Evolutionary conservation across 2,888 invertebrate species (phyloP), one percentile per base, ranked within the genome.

Genomic region (Nomada fabriciana): DNA sequence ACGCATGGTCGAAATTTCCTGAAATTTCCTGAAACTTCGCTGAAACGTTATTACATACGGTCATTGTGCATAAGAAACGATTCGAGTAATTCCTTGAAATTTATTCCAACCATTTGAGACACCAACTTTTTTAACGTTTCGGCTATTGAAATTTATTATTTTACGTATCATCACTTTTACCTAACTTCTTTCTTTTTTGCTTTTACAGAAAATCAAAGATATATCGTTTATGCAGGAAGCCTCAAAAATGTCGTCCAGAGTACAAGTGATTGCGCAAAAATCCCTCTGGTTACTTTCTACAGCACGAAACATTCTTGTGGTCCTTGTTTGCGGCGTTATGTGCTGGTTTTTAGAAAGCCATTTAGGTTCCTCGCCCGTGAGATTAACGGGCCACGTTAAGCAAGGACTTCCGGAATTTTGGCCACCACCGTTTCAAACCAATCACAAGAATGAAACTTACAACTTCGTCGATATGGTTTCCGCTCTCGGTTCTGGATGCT

Each of bases 251-350:
- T 93, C 94, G 15, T 94, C 94, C 18, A 83, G 65, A 10, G 47
- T 72, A 9, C 95, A 95, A 87, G 94, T 93, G 68, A 83, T 94
- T 11, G 82, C 95, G 23, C 94, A 95, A 55, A 96, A 96, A 90
- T 92, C 95, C 61, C 94, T 97, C 67, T 97, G 97, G 97, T 95
- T 97, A 90, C 94, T 97, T 65, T 96, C 97, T 77, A 97, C 97
- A 42, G 96, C 96, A 0, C 94, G 97, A 82, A 97, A 97, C 94
- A 97, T 97, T 85, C 94, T 97, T 59, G 96, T 97, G 42, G 97
- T 97, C 77, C 95, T 97, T 29, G 94, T 96, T 23, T 96, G 96
- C 91, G 96, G 96, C 0, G 94, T 95, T 9, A 94, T 96, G 70
- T 96, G 96, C 0, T 97, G 96, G 94, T 94, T 95, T 89, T 95